Base-by-base conservation (phyloP, 37 sponge, comb jelly and placozoan species). In the Halichondria panicea region DNA sequence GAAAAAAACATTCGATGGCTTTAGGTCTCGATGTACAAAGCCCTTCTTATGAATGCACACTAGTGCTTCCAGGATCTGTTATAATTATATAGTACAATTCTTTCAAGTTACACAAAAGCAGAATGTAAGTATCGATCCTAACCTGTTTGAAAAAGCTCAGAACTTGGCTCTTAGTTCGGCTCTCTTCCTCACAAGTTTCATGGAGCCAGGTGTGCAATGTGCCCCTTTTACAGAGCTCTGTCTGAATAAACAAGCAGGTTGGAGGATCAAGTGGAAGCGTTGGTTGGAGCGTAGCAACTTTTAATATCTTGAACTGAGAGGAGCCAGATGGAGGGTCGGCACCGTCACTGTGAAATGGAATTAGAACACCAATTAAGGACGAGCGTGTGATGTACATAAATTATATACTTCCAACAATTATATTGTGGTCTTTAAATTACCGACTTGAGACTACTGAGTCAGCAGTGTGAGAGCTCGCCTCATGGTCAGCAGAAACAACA, bases 1-100 rank as follows among this genome's bases (percentile, higher is more conserved):
- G 70, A 95, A 92, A 46, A 95, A 91, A 24, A 95, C 86, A 68
- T 95, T 95, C 48, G 88, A 81, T 38, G 96, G 96, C 73, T 92
- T 95, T 22, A 95, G 79, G 63, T 95, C 96, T 52, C 93, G 71
- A 74, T 95, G 96, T 36, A 92, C 87, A 21, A 36, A 92, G 74
- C 4, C 71, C 78, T 38, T 89, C 13, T 62, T 27, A 57, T 95
- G 96, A 65, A 95, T 87, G 67, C 85, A 95, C 48, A 35, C 63
- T 0, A 95, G 86, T 37, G 89, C 96, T n/a, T 81, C 46, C 43
- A 92, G 70, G 22, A 89, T 95, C 93, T 95, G 43, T 1, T 31
- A 21, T 25, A 25, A 15, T 48, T 18, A 11, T 18, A 18, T 11
- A n/a, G n/a, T n/a, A n/a, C n/a, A n/a, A n/a, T n/a, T n/a, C n/a